Evolutionary conservation across 2,888 invertebrate genomes (phyloP), one percentile per base, ranked within the genome.

Genomic region (Apodemia zela): DNA sequence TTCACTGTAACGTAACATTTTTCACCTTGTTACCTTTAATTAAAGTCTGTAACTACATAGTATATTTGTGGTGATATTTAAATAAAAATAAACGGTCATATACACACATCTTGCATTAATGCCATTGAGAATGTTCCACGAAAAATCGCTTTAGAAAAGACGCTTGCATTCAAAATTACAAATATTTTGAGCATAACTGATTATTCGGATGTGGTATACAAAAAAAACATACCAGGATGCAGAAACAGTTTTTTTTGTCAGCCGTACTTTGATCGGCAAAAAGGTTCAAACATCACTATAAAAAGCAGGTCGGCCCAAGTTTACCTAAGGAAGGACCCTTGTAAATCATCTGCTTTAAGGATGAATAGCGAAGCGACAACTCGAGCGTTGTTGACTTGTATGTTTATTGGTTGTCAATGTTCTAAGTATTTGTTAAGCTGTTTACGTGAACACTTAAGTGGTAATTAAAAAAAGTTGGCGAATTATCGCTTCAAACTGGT

Each of bases 271-370:
- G 82, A 82, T 82, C 88, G 86, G 85, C 85, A 87, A 89, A 89
- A 89, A 87, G 82, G 81, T 75, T 72, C 85, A 82, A 82, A 87
- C 86, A 86, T 84, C 85, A 85, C 83, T 85, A 89, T 86, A 90
- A 90, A 89, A 90, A 91, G 89, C 81, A 87, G 85, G 83, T 84
- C 87, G 87, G 79, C 71, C 80, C 81, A 76, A 85, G 88, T 89
- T 89, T 90, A 89, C 91, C 91, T 88, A 90, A 90, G 87, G 81
- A 88, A 87, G 87, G 89, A 84, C 87, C 91, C 91, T 89, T 90
- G 89, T 90, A 91, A 90, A 90, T 90, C 91, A 90, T 90, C 88
- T 83, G 81, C 82, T 81, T 80, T 75, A 78, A 75, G 82, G 82
- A 84, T 87, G 87, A 89, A 89, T 89, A 84, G 81, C 81, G 76